These are phyloP conservation scores for Deroptyus accipitrinus DNA, from an alignment of 2,113 vertebrate species.

Conservation along the genomic window DNA sequence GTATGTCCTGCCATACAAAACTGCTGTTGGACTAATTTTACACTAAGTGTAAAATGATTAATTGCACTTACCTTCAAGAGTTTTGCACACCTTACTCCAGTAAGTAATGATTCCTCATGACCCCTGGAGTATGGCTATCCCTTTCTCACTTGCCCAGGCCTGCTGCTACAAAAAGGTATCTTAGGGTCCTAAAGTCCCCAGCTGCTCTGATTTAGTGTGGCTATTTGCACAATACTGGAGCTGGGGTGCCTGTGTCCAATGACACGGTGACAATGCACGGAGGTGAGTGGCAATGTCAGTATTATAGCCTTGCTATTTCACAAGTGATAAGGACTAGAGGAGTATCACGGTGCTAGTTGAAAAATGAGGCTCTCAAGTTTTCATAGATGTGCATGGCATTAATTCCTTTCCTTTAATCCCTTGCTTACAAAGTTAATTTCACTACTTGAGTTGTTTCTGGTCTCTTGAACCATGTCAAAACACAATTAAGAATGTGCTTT, in stretches of 20 bases:
- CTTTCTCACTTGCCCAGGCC: neutral
- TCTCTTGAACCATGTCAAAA: neutral
- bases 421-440: neutral
- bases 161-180: neutral
- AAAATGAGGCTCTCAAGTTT: neutral
- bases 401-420: neutral
- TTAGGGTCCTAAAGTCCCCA: neutral
- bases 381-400: neutral
- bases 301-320: neutral
- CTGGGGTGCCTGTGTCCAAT: neutral
- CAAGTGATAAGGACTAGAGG: neutral
- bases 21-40: neutral
- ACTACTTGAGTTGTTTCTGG: neutral
- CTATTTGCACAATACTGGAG: accelerated
- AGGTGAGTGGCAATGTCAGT: neutral
- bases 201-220: neutral
- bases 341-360: neutral
- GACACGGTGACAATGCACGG: neutral
- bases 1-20: neutral
- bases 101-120: neutral
- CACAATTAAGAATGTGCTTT: neutral
- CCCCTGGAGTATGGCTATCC: neutral
- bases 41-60: neutral
- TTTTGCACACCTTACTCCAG: neutral
- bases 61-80: neutral